These are phyloP conservation scores for Cabera pusaria DNA, from an alignment of 2,888 invertebrate species.

Conservation along the genomic window DNA sequence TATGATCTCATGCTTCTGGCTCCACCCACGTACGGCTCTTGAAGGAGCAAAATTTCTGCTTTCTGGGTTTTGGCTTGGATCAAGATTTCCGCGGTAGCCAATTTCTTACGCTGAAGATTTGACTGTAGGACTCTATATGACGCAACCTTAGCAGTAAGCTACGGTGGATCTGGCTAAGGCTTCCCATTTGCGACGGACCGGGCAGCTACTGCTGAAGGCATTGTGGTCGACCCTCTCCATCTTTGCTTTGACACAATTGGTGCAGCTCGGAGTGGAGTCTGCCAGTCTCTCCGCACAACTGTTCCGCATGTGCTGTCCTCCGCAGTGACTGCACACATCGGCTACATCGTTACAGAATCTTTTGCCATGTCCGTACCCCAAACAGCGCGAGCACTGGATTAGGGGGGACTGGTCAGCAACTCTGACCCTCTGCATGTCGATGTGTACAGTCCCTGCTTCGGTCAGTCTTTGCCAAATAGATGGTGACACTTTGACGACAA, in stretches of 20 bases:
- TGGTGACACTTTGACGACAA: too few species aligned
- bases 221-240: constrained; percentile 2
- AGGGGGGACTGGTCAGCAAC: too few species aligned
- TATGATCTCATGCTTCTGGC: too few species aligned
- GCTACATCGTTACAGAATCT: not conserved
- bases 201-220: constrained; percentile 3
- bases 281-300: not conserved
- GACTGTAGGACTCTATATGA: not conserved
- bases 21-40: not conserved
- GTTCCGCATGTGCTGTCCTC: not conserved
- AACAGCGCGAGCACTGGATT: too few species aligned
- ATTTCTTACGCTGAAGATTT: not conserved
- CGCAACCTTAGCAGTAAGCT: constrained; percentile 19
- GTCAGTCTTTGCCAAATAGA: not conserved
- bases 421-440: too few species aligned
- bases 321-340: too few species aligned
- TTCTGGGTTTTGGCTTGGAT: not conserved
- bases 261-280: too few species aligned
- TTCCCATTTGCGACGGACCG: constrained; percentile 12
- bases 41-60: not conserved
- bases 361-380: not conserved
- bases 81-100: not conserved
- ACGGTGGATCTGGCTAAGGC: constrained; percentile 13
- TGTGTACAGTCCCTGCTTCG: not conserved
- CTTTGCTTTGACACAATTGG: too few species aligned